Base-by-base conservation (phyloP, 2,113 vertebrate species). In the Cacatua alba region DNA sequence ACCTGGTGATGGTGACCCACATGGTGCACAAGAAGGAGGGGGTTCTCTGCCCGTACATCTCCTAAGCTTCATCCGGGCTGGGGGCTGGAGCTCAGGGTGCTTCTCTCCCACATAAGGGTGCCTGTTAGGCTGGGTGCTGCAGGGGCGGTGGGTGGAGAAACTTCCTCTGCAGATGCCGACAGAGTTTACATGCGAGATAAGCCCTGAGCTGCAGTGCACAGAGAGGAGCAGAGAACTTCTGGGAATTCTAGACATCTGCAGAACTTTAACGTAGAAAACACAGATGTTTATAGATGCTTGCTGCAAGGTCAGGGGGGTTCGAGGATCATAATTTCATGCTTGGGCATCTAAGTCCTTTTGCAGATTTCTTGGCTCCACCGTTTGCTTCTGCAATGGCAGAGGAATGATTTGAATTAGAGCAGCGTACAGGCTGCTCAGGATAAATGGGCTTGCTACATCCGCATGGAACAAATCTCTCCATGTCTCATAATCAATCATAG, bases 191-290 rank as follows among this genome's bases (percentile, higher is more conserved):
- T 67, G 69, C 43, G 67, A 94, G 90, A 96, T 80, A 94, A 95
- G 29, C 11, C 7, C 62, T 46, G 75, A 82, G 62, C 67, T 64
- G 67, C 43, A 41, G 21, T 2, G 15, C 39, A 26, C 33, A n/a
- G 76, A 72, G 82, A 82, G 39, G 7, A 71, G 64, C 70, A 68
- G 80, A 46, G 51, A 87, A 57, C 65, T 91, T 68, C 84, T 84
- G 93, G 89, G 81, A 94, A 94, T 78, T 94, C 68, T 39, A 82
- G 65, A 84, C 91, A 84, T 92, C 83, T 92, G 91, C 81, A 92
- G 62, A 95, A 52, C 91, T 84, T 79, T 87, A 82, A 79, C 62
- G 81, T 44, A 89, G 89, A 89, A 91, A 94, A 75, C 83, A 90
- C 82, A 93, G 88, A 88, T 88, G 88, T 86, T 93, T 93, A 44